These are phyloP conservation scores for Mythimna vitellina DNA, from an alignment of 2,888 invertebrate species.

Conservation along the genomic window DNA sequence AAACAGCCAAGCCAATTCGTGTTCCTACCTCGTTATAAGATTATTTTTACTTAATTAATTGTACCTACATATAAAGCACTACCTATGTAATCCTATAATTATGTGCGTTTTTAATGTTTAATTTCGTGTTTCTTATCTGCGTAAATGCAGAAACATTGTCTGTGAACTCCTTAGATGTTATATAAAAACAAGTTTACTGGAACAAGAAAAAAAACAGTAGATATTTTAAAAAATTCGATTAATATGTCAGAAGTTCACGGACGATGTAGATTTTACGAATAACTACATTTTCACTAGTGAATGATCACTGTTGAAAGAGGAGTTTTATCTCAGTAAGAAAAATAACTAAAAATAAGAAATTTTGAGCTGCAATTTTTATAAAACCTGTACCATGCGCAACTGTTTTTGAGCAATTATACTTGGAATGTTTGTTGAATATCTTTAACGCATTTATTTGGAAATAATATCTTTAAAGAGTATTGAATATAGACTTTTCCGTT, in stretches of 20 bases:
- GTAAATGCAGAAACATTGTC: constrained; percentile 8
- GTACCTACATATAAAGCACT: constrained; percentile 11
- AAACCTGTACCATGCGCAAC: neutral
- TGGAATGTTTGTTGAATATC: neutral
- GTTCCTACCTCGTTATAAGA: constrained; percentile 55
- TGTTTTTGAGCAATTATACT: neutral
- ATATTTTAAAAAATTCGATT: neutral
- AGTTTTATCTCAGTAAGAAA: constrained; percentile 38
- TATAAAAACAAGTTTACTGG: neutral
- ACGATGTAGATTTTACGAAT: neutral
- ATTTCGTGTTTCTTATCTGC: constrained; percentile 21
- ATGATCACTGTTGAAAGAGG: constrained; percentile 6
- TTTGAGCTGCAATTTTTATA: constrained; percentile 8
- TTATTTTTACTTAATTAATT: constrained; percentile 62
- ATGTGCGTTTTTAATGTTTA: constrained; percentile 46
- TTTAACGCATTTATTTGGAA: neutral
- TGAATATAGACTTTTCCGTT: neutral
- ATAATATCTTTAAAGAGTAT: neutral
- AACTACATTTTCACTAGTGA: constrained; percentile 15
- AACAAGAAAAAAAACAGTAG: neutral
- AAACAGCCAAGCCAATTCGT: constrained; percentile 38
- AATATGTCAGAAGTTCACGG: constrained; percentile 3
- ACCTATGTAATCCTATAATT: constrained; percentile 25
- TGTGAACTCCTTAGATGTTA: neutral
- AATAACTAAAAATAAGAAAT: neutral